Conservation (phyloP, 2,797 vertebrate species). For the Pangasius sanitwongsei region DNA sequence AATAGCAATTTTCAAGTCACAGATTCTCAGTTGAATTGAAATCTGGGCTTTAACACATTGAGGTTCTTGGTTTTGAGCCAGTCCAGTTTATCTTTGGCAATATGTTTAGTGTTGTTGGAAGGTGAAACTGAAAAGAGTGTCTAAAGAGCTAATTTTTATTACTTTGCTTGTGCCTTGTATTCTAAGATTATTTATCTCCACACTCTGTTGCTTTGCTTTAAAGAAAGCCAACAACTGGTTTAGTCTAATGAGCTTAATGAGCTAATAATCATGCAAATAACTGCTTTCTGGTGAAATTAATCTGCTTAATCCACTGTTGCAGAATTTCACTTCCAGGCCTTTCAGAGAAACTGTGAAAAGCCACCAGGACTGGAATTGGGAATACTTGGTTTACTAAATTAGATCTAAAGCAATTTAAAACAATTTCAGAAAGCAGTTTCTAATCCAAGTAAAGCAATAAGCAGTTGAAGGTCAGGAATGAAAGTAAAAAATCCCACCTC, state of each 20-base stretch:
- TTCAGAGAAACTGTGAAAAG: neutral
- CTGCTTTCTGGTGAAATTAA: neutral
- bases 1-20: neutral
- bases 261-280: neutral
- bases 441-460: neutral
- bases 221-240: neutral
- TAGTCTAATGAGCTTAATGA: neutral
- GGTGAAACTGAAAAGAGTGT: no score
- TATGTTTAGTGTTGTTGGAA: no score
- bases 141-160: no score
- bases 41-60: neutral
- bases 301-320: neutral
- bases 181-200: neutral
- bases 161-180: no score
- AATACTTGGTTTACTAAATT: neutral
- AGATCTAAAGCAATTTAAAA: neutral
- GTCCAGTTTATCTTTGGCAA: no score
- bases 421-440: neutral
- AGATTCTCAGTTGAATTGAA: neutral
- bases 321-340: neutral
- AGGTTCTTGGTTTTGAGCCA: neutral
- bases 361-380: neutral
- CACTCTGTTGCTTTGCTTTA: neutral
- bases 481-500: neutral
- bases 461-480: neutral